A percentile compares a stretch with the other conserved stretches of the same genome.
Evolutionary conservation across 2,797 vertebrate species (phyloP).

Genomic region (Hylomyscus alleni): DNA sequence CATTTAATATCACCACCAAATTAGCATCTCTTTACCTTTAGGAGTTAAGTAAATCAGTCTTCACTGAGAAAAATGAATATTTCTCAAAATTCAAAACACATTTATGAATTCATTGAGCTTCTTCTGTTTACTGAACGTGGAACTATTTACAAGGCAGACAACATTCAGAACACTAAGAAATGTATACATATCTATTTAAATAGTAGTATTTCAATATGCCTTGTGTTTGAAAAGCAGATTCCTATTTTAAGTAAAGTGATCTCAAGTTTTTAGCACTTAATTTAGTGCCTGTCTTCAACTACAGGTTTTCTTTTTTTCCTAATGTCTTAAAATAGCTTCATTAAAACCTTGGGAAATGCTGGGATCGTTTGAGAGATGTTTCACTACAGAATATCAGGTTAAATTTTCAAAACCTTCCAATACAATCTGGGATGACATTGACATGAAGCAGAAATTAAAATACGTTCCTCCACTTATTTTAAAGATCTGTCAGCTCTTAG

Average conservation of each 20-base stretch:
- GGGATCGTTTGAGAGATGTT: slow-evolving; percentile 56
- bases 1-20: no score
- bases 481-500: slow-evolving; percentile 18
- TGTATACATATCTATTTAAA: slow-evolving; percentile 30
- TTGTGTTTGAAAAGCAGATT: neutral
- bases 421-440: slow-evolving; percentile 72
- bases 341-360: slow-evolving; percentile 64
- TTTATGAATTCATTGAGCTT: neutral
- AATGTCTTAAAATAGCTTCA: slow-evolving; percentile 67
- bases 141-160: slow-evolving; percentile 15
- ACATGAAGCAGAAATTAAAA: slow-evolving; percentile 74
- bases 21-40: neutral
- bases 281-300: slow-evolving; percentile 18
- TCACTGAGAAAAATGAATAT: slow-evolving; percentile 1
- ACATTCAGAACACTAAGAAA: neutral
- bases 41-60: neutral
- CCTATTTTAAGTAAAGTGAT: slow-evolving; percentile 48
- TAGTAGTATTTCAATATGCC: slow-evolving; percentile 32
- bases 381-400: slow-evolving; percentile 62
- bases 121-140: neutral
- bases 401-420: slow-evolving; percentile 47
- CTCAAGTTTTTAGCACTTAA: slow-evolving; percentile 29
- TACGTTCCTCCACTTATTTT: slow-evolving; percentile 40
- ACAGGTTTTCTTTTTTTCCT: slow-evolving; percentile 52
- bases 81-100: slow-evolving; percentile 4